Evolutionary conservation across 2,113 vertebrate species (phyloP), one percentile per base, ranked within the genome.

Genomic region (Lepus timidus): DNA sequence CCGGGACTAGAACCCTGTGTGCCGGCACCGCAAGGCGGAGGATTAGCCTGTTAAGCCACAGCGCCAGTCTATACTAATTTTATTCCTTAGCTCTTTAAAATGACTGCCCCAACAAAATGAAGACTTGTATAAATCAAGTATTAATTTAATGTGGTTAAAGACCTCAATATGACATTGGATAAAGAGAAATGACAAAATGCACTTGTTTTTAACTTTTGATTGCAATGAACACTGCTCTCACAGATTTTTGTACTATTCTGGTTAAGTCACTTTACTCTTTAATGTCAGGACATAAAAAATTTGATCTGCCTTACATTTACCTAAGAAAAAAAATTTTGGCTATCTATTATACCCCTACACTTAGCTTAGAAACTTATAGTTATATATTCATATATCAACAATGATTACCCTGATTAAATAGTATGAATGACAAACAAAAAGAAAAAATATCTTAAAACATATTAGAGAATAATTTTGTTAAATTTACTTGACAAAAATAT

Each of bases 101-200:
- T 44, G 12, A 84, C 36, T 52, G 6, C 14, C 2, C 17, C 88
- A 64, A 81, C 3, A 49, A 93, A 78, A 74, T n/a, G 8, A 86
- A 85, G 61, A 76, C 14, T 80, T 93, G 8, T 44, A 49, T 78
- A 68, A 49, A 58, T 27, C 85, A 17, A 55, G n/a, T 49, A 19
- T 86, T 51, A 86, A 75, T n/a, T 88, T 88, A 81, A 80, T 79
- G n/a, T 64, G 44, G 16, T 75, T 90, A 74, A 29, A 85, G 0
- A 55, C 4, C 1, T 49, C 44, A 85, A 29, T 65, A 44, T 88
- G 6, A 58, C 27, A 64, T 14, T 85, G 10, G 19, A 49, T 85
- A 95, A 76, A 88, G 8, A 95, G 61, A 94, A 89, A 90, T 29
- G 13, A 70, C 1, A 27, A 68, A 55, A 76, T 64, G 11, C 22